Evolutionary conservation across 2,113 vertebrate species (phyloP).

Genomic region (Coracopsis vasa): DNA sequence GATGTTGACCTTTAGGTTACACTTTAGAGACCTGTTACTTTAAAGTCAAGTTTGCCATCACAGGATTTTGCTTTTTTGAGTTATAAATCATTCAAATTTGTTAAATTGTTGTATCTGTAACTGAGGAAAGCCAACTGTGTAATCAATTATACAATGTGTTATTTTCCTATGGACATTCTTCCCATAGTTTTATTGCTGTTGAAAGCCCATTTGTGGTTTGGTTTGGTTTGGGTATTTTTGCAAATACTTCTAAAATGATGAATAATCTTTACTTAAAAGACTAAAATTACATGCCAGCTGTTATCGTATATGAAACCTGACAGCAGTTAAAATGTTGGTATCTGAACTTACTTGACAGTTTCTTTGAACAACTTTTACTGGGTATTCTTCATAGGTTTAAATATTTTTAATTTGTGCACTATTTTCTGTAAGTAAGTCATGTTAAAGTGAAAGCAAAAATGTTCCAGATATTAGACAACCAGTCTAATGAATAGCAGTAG

Average conservation of each 20-base stretch:
- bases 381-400: not conserved
- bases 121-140: not conserved
- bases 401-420: not conserved
- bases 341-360: not conserved
- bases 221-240: not conserved
- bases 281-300: not conserved
- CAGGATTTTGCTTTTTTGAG: not conserved
- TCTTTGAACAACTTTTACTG: constrained; percentile 1
- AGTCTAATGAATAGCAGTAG: not conserved
- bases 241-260: constrained; percentile 9
- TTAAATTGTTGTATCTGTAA: not conserved
- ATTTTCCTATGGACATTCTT: not conserved
- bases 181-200: not conserved
- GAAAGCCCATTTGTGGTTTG: not conserved
- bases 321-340: not conserved
- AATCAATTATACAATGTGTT: not conserved
- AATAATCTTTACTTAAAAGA: constrained; percentile 12
- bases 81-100: not conserved
- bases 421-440: not conserved
- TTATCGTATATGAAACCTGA: not conserved
- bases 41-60: not conserved
- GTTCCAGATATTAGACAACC: not conserved
- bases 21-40: not conserved
- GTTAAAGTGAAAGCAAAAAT: not conserved
- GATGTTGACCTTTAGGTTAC: not conserved